These are phyloP conservation scores for Grapholita molesta DNA, from an alignment of 1,140 invertebrate genomes.

Conservation along the genomic window DNA sequence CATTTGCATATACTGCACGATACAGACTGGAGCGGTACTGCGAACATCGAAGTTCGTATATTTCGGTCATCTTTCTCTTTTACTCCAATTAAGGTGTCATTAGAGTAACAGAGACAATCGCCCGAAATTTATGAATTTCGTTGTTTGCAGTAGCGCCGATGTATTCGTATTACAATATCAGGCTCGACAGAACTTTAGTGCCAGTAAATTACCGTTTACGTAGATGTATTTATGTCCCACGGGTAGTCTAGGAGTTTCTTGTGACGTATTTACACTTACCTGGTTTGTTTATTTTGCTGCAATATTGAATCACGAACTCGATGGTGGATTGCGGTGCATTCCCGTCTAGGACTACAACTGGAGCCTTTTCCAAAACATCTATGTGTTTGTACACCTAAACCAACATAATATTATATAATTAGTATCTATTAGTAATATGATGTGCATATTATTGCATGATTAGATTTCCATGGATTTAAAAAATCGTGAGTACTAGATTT, in stretches of 20 bases:
- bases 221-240: not conserved
- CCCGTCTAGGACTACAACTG: slow-evolving; percentile 89
- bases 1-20: no score
- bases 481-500: no score
- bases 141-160: no score
- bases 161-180: not conserved
- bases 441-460: no score
- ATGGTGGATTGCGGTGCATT: slow-evolving; percentile 86
- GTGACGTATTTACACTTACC: slow-evolving; percentile 78
- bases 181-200: not conserved
- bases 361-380: slow-evolving; percentile 78
- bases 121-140: no score
- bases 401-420: slow-evolving; percentile 22
- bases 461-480: no score
- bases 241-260: not conserved
- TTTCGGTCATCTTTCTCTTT: no score
- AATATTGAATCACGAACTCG: slow-evolving; percentile 81
- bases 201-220: not conserved
- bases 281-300: slow-evolving; percentile 80
- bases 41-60: no score
- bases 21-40: no score
- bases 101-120: no score
- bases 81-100: no score
- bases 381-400: slow-evolving; percentile 77
- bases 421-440: no score